A percentile compares a stretch with the other conserved stretches of the same genome.
These are phyloP conservation scores for Bradypodion ventrale DNA, from an alignment of 2,797 vertebrate species.

Conservation along the genomic window DNA sequence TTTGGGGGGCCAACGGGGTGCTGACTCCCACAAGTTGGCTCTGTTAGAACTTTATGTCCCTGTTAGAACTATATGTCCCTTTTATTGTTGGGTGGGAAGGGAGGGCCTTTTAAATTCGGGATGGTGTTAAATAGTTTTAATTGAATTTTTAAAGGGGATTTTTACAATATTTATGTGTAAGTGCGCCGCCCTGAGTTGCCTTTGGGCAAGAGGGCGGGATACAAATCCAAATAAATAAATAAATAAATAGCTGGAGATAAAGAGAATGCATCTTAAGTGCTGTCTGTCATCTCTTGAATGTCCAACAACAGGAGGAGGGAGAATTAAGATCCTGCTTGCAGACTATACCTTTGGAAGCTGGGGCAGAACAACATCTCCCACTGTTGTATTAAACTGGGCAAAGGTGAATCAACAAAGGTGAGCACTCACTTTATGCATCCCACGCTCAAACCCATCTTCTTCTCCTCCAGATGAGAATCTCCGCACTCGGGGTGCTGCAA, in stretches of 20 bases:
- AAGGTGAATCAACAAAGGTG: neutral
- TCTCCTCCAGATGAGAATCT: constrained; percentile 92
- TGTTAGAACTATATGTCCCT: too few species aligned
- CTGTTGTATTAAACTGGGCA: neutral
- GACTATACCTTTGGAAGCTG: neutral
- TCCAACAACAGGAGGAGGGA: neutral
- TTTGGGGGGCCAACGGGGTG: too few species aligned
- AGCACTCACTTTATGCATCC: constrained; percentile 89
- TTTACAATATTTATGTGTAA: too few species aligned
- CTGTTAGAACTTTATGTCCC: too few species aligned
- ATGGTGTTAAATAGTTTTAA: too few species aligned
- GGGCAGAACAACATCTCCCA: neutral
- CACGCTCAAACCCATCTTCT: constrained; percentile 89
- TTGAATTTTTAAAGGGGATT: too few species aligned
- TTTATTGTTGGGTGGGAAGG: too few species aligned
- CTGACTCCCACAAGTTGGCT: too few species aligned
- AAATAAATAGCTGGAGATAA: neutral
- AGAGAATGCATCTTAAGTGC: neutral
- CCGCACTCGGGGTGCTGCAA: constrained; percentile 80
- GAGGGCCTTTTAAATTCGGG: too few species aligned
- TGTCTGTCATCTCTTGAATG: neutral
- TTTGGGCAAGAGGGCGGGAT: too few species aligned
- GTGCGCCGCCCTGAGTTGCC: too few species aligned
- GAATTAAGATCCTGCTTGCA: neutral
- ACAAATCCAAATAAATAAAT: too few species aligned